phyloP scores from a whole-genome alignment of 2,888 invertebrate genomes.

The Catocala fraxini region DNA sequence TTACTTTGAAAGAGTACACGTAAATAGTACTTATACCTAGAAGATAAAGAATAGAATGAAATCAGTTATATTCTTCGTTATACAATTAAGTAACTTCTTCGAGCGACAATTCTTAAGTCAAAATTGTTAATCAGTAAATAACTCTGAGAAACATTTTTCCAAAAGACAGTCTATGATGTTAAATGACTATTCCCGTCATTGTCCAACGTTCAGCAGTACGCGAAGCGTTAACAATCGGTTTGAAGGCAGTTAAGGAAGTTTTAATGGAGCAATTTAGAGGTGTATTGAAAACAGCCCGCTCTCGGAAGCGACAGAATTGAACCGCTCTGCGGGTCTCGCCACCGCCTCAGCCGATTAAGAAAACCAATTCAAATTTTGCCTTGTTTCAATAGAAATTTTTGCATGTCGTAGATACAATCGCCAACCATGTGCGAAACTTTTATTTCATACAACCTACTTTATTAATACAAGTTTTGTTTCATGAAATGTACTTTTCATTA shows the following conservation, averaged over 20 bases:
- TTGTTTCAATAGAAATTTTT: conserved; percentile 45
- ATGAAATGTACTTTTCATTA: too few relatives aligned
- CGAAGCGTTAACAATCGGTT: conserved; percentile 66
- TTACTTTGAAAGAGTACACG: too few relatives aligned
- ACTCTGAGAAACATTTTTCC: conserved; percentile 5
- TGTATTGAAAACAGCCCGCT: conserved; percentile 73
- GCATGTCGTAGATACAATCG: conserved; percentile 20
- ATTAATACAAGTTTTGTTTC: too few relatives aligned
- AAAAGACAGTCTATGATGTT: conserved; percentile 35
- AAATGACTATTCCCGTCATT: conserved; percentile 53
- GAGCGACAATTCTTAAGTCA: background rate
- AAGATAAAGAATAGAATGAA: too few relatives aligned
- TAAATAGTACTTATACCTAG: too few relatives aligned
- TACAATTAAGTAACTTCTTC: background rate
- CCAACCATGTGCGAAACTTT: too few relatives aligned
- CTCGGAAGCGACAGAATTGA: conserved; percentile 55
- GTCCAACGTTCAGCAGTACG: conserved; percentile 59
- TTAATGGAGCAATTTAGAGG: conserved; percentile 78
- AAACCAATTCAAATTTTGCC: conserved; percentile 57
- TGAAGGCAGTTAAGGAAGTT: conserved; percentile 72
- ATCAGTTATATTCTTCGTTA: too few relatives aligned
- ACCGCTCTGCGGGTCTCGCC: conserved; percentile 43
- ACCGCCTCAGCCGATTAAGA: conserved; percentile 61
- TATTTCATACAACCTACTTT: conserved; percentile 1
- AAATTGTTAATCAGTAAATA: conserved; percentile 2